Base-by-base conservation (phyloP, 2,888 invertebrate genomes). In the Crossocerus cetratus region DNA sequence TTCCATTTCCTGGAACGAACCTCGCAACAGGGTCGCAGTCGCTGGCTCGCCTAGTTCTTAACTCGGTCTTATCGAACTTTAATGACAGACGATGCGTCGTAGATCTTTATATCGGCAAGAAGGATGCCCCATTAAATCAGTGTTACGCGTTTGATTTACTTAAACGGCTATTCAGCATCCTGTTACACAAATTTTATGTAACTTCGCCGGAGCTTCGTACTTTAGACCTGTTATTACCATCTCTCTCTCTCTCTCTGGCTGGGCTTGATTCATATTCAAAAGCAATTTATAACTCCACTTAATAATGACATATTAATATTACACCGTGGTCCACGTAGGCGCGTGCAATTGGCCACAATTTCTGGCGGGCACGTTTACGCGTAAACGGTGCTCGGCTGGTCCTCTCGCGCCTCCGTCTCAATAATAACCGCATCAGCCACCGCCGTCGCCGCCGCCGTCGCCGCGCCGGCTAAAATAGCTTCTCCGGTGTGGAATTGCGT, bases 51-150 rank as follows among this genome's bases (percentile, higher is more conserved):
- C 11, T 4, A 32, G 11, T 32, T 32, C 32, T 32, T 11, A 32
- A 32, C 32, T 32, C 8, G 32, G 32, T 32, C 32, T 32, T 32
- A 32, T 32, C 32, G 32, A 32, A 32, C 8, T 32, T 32, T 32
- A 32, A 32, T 32, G 32, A 32, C 11, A 4, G 8, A 11, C 11
- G 32, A 32, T 11, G 32, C 5, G 8, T 32, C 32, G 32, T 32
- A 32, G 32, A 32, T 32, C 32, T 32, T 32, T 32, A 32, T 32
- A 32, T 32, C 32, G 8, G 16, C 5, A 32, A 49, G 43, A n/a
- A 32, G 55, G 20, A 43, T 58, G 22, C 20, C 53, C 61, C 64
- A 56, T 71, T 69, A 76, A 78, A 74, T 57, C 21, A 53, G 66
- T 70, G 57, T 69, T 60, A 61, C 49, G 65, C 49, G 49, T 62